Evolutionary conservation across 2,797 vertebrate genomes (phyloP).

Genomic region (Eulemur albifrons): DNA sequence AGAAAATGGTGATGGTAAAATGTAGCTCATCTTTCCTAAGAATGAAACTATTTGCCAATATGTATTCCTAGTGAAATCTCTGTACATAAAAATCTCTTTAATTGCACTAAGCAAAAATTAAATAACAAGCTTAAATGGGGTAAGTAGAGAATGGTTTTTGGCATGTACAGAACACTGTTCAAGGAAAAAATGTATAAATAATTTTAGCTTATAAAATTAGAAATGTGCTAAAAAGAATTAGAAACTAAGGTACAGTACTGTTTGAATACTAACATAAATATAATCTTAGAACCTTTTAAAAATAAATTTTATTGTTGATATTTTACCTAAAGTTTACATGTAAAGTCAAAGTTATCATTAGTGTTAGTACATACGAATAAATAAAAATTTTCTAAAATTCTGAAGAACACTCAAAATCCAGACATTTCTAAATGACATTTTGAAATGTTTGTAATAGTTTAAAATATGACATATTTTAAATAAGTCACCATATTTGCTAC

Average conservation of each 20-base stretch:
- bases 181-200: background rate
- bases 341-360: conserved; percentile 23
- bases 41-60: conserved; percentile 4
- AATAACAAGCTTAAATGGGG: conserved; percentile 26
- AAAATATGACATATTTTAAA: conserved; percentile 58
- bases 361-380: background rate
- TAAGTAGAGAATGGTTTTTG: background rate
- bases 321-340: background rate
- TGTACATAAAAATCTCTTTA: conserved; percentile 2
- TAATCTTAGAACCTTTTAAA: conserved; percentile 39
- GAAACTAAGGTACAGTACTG: background rate
- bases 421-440: conserved; percentile 48
- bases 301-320: conserved; percentile 23
- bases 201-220: conserved; percentile 51
- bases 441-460: conserved; percentile 34
- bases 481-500: conserved; percentile 19
- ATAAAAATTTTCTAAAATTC: conserved; percentile 34
- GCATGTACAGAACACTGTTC: background rate
- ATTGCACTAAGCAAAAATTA: background rate
- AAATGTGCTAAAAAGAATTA: conserved; percentile 44
- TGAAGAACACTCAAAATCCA: conserved; percentile 22
- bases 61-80: background rate
- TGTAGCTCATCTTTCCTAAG: background rate
- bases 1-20: conserved; percentile 21
- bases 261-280: background rate